Percentiles rank a stretch among this genome's conserved stretches.
Evolutionary conservation across 2,113 vertebrate species (phyloP).

Genomic region (Hepsetus odoe): DNA sequence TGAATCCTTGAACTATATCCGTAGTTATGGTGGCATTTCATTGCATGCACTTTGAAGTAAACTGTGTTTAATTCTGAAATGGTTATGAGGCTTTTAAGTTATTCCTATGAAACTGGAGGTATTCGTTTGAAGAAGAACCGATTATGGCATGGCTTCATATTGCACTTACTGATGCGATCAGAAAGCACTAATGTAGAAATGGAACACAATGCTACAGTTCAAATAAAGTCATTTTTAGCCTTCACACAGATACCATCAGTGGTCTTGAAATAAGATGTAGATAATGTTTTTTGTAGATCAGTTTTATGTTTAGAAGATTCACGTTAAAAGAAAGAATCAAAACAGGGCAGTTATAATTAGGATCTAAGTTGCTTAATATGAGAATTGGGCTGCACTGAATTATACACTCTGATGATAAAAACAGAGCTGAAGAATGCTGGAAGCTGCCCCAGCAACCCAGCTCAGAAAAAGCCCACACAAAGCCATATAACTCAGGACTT

Average conservation of each 20-base stretch:
- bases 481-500: conserved; percentile 30
- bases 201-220: background rate
- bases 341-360: background rate
- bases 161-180: conserved; percentile 9
- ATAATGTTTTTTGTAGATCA: background rate
- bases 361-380: background rate
- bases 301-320: background rate
- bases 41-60: conserved; percentile 34
- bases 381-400: background rate
- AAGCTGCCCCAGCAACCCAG: conserved; percentile 24
- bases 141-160: background rate
- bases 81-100: background rate
- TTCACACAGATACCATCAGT: background rate
- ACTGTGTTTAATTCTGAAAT: background rate
- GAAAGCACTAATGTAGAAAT: background rate
- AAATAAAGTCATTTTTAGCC: background rate
- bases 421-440: background rate
- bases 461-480: conserved; percentile 24
- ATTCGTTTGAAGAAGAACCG: background rate
- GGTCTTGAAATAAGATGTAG: background rate
- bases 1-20: background rate
- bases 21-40: conserved; percentile 19
- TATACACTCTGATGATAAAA: background rate
- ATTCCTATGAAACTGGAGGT: background rate
- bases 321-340: background rate